Base-by-base conservation (phyloP, 2,113 vertebrate species). In the Trinectes maculatus region DNA sequence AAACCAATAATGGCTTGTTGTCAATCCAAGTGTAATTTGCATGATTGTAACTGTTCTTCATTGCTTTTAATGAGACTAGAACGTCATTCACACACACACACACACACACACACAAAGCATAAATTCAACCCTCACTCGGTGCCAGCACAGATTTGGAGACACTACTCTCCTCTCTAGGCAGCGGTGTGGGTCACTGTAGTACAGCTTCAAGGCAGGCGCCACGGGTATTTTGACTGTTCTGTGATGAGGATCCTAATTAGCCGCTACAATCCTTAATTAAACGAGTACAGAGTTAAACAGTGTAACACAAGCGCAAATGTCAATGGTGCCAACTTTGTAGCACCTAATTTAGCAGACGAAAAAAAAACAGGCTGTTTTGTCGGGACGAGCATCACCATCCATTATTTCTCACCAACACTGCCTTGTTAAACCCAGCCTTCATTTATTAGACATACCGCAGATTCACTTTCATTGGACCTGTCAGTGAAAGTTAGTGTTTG, bases 161-260 rank as follows among this genome's bases (percentile, higher is more conserved):
- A 36, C 16, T 18, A 7, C 52, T 51, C 37, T 26, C 51, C 26
- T 65, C 46, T 66, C 21, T 6, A 61, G 65, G 74, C 55, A 21
- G 25, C 46, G 25, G 5, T 51, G 58, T 56, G 47, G 72, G 78
- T 73, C 74, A 65, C 57, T 44, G 55, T 52, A 24, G 51, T 22
- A 34, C 49, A 39, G 49, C 80, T 83, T 54, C 22, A n/a, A 78
- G 68, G 53, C 82, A 67, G 29, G 62, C 51, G 48, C 62, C 40
- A 10, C 0, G 62, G 67, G 29, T 80, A 80, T 78, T 74, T 49
- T 47, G 51, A 60, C 52, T 55, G 39, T 63, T 80, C 36, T 74
- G 58, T 77, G 71, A 82, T 58, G 78, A 79, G 68, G 52, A 73
- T 81, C 51, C 71, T 68, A 81, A 88, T 88, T 85, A 85, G 70